Base-by-base conservation (phyloP, 2,888 invertebrate species). In the Galeopsomyia nigrocyanea region DNA sequence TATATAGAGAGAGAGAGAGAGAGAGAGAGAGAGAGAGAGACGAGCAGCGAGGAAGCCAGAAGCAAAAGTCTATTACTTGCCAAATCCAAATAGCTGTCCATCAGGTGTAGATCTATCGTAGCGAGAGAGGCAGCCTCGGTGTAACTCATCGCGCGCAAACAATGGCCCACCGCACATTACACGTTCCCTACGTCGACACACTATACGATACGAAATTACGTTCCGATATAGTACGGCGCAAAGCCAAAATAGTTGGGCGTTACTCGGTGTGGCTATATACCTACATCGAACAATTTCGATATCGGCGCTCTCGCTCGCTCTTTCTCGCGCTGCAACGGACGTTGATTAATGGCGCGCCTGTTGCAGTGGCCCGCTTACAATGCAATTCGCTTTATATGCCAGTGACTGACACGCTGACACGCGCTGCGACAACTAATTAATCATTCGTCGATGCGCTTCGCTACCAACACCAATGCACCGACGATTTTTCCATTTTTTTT, bases 271-370 rank as follows among this genome's bases (percentile, higher is more conserved):
- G 39, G 39, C 51, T n/a, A 21, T 26, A 17, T 26, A 56, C 19
- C 7, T 47, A 58, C 47, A 51, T 58, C 19, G 50, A 14, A 22
- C 19, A 51, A 71, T 67, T 62, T 67, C 51, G 53, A 62, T 67
- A 71, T 66, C 62, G 26, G 13, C 47, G 67, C 64, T 64, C 58
- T 47, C 19, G n/a, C 19, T 53, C 49, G 9, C 19, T 70, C 31
- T 50, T 16, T 10, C 17, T 64, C 64, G 75, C 78, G 79, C 78
- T 84, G 84, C 83, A 83, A 78, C 80, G 79, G 82, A 82, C 85
- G 82, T 86, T 86, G 86, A 86, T 85, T 86, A 86, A 86, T 86
- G 83, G 84, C 85, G 83, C 85, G 86, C 86, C 86, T 86, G 86
- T 86, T 86, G 86, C 86, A 85, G 86, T 26, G 17, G 6, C 21